A percentile compares a stretch with the other conserved stretches of the same genome.
phyloP scores from a whole-genome alignment of 2,797 vertebrate species.

The Chaunax sp. region DNA sequence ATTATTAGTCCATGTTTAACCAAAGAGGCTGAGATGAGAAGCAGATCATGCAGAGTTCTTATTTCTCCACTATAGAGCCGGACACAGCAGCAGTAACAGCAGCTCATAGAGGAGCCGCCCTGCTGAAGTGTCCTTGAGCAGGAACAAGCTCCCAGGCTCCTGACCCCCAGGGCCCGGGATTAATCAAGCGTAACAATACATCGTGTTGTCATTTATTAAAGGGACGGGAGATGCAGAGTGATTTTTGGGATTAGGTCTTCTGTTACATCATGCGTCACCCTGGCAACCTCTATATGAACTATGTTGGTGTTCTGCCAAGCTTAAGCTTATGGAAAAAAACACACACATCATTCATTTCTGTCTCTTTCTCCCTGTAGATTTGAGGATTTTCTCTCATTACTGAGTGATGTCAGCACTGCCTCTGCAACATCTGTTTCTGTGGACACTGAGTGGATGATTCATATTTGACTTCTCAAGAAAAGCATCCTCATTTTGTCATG shows the following conservation, averaged over 20 bases:
- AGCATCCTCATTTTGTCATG: too few species aligned
- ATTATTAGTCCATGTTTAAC: conserved; percentile 30
- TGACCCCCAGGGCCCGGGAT: background rate
- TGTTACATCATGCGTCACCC: conserved; percentile 30
- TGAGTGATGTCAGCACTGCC: too few species aligned
- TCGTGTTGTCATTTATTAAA: conserved; percentile 14
- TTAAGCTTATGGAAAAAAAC: conserved; percentile 24
- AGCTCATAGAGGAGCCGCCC: background rate
- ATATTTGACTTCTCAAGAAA: too few species aligned
- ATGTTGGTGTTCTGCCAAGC: conserved; percentile 25
- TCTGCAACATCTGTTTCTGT: too few species aligned
- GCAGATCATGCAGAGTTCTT: background rate
- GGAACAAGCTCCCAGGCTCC: background rate
- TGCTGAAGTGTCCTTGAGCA: background rate
- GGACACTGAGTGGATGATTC: too few species aligned
- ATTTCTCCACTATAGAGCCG: background rate
- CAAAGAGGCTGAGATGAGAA: conserved; percentile 2
- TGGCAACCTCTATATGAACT: conserved; percentile 29
- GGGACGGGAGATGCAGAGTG: conserved; percentile 19
- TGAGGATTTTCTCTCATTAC: background rate
- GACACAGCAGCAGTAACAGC: too few species aligned
- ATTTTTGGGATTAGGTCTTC: conserved; percentile 40
- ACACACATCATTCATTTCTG: background rate
- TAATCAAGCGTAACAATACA: background rate
- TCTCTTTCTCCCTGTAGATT: background rate